These are phyloP conservation scores for Apotomis turbidana DNA, from an alignment of 2,888 invertebrate genomes.

Conservation along the genomic window DNA sequence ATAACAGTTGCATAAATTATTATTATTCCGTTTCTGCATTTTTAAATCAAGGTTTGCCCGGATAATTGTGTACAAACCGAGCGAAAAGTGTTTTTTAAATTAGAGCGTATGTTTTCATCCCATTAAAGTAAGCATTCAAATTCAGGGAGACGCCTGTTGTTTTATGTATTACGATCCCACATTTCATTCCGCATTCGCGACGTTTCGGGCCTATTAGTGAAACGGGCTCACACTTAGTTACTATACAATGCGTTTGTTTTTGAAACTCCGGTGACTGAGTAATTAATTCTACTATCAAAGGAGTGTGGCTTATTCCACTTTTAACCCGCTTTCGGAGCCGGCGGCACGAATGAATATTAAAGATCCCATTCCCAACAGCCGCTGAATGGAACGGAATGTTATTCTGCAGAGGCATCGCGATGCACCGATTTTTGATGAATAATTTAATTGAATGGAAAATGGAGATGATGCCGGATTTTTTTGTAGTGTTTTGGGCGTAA, in stretches of 20 bases:
- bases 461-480: background rate
- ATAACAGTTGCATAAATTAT: too few species aligned
- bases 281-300: slow-evolving; percentile 37
- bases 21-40: too few species aligned
- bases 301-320: slow-evolving; percentile 25
- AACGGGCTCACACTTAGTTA: background rate
- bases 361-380: slow-evolving; percentile 10
- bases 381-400: slow-evolving; percentile 10
- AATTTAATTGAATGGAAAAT: background rate
- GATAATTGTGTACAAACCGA: background rate
- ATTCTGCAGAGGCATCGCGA: background rate
- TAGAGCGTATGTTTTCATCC: slow-evolving; percentile 14
- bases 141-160: slow-evolving; percentile 9
- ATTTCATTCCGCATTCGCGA: slow-evolving; percentile 24
- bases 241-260: slow-evolving; percentile 20
- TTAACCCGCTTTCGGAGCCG: background rate
- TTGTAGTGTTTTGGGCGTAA: too few species aligned
- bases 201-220: slow-evolving; percentile 21
- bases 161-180: slow-evolving; percentile 20
- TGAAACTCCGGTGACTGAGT: slow-evolving; percentile 15
- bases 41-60: too few species aligned
- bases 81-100: slow-evolving; percentile 4
- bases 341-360: slow-evolving; percentile 23
- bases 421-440: background rate
- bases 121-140: slow-evolving; percentile 9